Percentiles rank a stretch among this genome's conserved stretches.
These are phyloP conservation scores for Epinotia brunnichana DNA, from an alignment of 2,888 invertebrate species.

Conservation along the genomic window DNA sequence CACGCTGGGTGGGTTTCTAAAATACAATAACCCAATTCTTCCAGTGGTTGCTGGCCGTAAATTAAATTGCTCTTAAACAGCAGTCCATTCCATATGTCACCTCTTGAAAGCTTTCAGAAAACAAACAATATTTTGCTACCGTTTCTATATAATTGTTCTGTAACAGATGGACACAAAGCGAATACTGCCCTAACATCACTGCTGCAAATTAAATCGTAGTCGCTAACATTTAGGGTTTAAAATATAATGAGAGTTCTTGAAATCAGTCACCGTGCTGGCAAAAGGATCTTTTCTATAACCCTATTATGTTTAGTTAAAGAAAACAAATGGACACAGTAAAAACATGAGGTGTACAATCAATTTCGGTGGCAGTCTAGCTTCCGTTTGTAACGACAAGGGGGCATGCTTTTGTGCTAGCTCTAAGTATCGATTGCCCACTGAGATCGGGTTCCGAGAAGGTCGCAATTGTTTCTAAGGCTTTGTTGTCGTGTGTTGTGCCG, in stretches of 20 bases:
- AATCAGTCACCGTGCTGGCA: slow-evolving; percentile 9
- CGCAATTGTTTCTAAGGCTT: slow-evolving; percentile 48
- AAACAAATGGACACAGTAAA: slow-evolving; percentile 72
- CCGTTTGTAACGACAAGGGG: slow-evolving; percentile 69
- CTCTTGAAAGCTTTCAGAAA: slow-evolving; percentile 76
- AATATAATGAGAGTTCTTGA: neutral
- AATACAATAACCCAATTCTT: slow-evolving; percentile 74
- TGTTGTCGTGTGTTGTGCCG: slow-evolving; percentile 33
- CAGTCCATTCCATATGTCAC: slow-evolving; percentile 77
- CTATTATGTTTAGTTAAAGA: slow-evolving; percentile 73
- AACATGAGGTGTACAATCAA: slow-evolving; percentile 67
- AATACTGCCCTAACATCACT: neutral
- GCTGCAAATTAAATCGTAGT: neutral
- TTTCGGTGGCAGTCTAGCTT: slow-evolving; percentile 67
- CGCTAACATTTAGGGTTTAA: neutral
- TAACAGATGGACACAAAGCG: slow-evolving; percentile 74
- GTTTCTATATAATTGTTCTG: slow-evolving; percentile 67
- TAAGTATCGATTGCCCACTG: slow-evolving; percentile 66
- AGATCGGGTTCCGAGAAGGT: slow-evolving; percentile 60
- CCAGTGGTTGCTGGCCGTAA: slow-evolving; percentile 71
- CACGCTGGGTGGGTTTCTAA: slow-evolving; percentile 72
- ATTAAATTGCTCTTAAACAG: slow-evolving; percentile 69
- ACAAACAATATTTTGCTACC: slow-evolving; percentile 82
- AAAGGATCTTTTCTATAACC: slow-evolving; percentile 59
- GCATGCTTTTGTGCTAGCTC: slow-evolving; percentile 64